phyloP scores from a whole-genome alignment of 2,888 invertebrate species.

The Pandemis heparana region DNA sequence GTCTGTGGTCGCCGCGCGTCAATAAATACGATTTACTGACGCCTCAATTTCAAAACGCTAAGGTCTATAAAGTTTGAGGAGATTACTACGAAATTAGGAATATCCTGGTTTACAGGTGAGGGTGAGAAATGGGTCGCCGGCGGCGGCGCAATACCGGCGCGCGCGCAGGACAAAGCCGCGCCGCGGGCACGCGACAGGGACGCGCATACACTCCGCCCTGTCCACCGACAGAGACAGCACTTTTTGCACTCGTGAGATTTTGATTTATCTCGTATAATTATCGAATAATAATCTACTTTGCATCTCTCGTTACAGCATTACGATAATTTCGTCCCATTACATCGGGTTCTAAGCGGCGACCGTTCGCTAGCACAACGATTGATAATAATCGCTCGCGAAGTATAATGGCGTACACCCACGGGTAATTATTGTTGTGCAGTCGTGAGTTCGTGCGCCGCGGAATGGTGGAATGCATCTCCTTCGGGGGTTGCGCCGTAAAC shows the following conservation, averaged over 20 bases:
- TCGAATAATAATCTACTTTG: slow-evolving; percentile 83
- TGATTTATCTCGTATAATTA: slow-evolving; percentile 84
- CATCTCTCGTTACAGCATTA: slow-evolving; percentile 84
- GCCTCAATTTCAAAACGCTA: slow-evolving; percentile 80
- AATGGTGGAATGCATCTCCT: slow-evolving; percentile 85
- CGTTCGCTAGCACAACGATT: slow-evolving; percentile 82
- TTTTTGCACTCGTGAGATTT: slow-evolving; percentile 70
- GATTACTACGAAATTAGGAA: slow-evolving; percentile 84
- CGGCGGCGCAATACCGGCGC: slow-evolving; percentile 74
- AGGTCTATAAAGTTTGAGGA: slow-evolving; percentile 78
- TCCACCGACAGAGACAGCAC: slow-evolving; percentile 60
- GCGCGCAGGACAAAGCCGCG: slow-evolving; percentile 65
- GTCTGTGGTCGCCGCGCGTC: slow-evolving; percentile 58
- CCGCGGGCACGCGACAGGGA: slow-evolving; percentile 66
- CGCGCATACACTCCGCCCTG: slow-evolving; percentile 50
- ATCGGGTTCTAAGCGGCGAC: slow-evolving; percentile 82
- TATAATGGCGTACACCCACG: slow-evolving; percentile 86
- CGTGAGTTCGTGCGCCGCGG: slow-evolving; percentile 85
- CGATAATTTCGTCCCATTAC: slow-evolving; percentile 84
- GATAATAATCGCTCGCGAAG: slow-evolving; percentile 85
- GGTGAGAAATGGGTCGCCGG: slow-evolving; percentile 79
- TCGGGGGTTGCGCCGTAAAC: slow-evolving; percentile 85
- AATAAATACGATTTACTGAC: slow-evolving; percentile 81
- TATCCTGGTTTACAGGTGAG: slow-evolving; percentile 78
- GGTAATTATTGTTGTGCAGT: slow-evolving; percentile 86